Conservation (phyloP, 2,113 vertebrate genomes). For the Lanius collurio region DNA sequence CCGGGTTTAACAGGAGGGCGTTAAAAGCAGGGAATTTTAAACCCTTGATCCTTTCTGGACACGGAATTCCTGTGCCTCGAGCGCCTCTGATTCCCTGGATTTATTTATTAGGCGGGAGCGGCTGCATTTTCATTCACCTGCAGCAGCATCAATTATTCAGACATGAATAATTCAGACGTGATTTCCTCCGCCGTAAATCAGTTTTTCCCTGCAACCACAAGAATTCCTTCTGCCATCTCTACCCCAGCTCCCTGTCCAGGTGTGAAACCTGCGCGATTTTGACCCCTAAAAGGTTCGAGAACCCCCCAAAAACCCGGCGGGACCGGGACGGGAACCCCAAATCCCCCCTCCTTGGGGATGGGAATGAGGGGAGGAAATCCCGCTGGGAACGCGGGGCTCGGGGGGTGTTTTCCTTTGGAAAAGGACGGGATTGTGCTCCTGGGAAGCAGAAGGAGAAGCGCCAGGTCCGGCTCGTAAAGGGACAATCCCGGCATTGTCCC, state of each 20-base stretch:
- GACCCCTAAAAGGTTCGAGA: no score
- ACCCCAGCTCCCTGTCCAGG: not conserved
- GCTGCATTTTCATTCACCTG: not conserved
- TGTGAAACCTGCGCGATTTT: not conserved
- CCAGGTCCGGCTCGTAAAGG: not conserved
- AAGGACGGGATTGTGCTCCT: not conserved
- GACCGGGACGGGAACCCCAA: not conserved
- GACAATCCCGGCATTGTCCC: not conserved
- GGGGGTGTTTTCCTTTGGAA: not conserved
- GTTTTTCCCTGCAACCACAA: not conserved
- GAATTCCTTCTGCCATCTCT: not conserved
- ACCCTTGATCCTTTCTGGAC: not conserved
- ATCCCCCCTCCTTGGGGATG: not conserved
- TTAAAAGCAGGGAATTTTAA: not conserved
- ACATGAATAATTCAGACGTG: fast-evolving
- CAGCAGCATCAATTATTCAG: no score
- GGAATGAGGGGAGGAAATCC: not conserved
- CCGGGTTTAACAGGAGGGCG: fast-evolving
- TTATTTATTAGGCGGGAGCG: fast-evolving
- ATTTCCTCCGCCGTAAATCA: not conserved
- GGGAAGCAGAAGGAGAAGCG: not conserved
- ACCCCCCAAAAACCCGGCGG: not conserved
- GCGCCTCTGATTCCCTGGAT: no score
- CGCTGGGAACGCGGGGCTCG: not conserved
- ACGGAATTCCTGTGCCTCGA: not conserved